Evolutionary conservation across 2,797 vertebrate species (phyloP), one percentile per base, ranked within the genome.

Genomic region (Lepus oiostolus): DNA sequence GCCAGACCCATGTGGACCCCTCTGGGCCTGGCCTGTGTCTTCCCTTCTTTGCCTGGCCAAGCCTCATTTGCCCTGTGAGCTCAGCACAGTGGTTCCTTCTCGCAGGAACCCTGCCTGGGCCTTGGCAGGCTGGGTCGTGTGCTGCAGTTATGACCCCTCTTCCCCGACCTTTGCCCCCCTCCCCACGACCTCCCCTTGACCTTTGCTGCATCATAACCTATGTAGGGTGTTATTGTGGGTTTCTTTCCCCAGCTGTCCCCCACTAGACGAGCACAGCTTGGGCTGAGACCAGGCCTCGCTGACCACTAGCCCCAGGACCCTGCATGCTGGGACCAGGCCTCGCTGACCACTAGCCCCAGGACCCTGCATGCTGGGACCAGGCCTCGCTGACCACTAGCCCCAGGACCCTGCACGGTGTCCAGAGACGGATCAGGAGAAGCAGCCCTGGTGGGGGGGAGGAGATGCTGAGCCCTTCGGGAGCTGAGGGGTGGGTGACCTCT

Each of bases 81-180:
- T 21, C 62, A 28, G 42, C 28, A 71, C 58, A 32, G 24, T 4
- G n/a, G 38, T 42, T 71, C 22, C 52, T 87, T 71, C 60, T 47
- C 70, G n/a, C 21, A 52, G 68, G n/a, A 83, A 17, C 16, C 85
- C 50, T 62, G 62, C 52, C 3, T 19, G 67, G 63, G 54, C 47
- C 26, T 50, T 4, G 30, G 60, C 65, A 63, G 62, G 8, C 63
- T 35, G 3, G 19, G 16, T 47, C 22, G n/a, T 30, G 13, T 19
- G 22, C 0, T 0, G 0, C 14, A 12, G 50, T 26, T 62, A 0
- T 26, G 68, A 38, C n/a, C 38, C n/a, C 7, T 24, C 30, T 58
- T 14, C 32, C 35, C 7, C 30, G 8, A 2, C 65, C 11, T 47
- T 7, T 58, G 47, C 3, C 42, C 42, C 42, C 42, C 42, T 47